Base-by-base conservation (phyloP, 92 coral and sea anemone species). In the Muricea muricata region DNA sequence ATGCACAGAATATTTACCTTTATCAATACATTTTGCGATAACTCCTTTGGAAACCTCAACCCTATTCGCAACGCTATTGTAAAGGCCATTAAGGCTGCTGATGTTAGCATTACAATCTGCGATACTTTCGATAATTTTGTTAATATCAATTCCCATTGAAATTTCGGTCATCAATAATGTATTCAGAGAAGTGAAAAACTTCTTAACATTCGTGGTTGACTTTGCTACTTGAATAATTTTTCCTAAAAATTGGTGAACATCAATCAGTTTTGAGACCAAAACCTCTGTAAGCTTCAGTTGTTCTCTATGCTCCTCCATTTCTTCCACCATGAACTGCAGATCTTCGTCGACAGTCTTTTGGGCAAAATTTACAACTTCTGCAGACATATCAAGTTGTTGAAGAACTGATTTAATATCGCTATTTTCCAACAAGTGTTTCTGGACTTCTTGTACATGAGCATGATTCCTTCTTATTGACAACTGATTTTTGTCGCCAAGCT, bases 291-390 rank as follows among this genome's bases (percentile, higher is more conserved):
- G 91, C 56, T 48, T 48, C 41, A 88, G 88, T 47, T 93, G 97
- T 30, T 95, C 98, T 13, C 95, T 91, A 73, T 91, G 97, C 50
- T 95, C 97, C 65, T 95, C 98, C 1, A 93, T 97, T 50, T 95
- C 98, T 61, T 95, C 98, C 29, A 95, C 83, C 25, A 95, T 87
- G 56, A 94, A 87, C 1, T 88, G 89, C 21, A 95, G 90, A 91
- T 95, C 94, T 79, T 95, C 98, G 54, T 87, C 87, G 5, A 94
- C 94, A 26, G 94, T 94, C 83, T 91, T 88, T 54, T 71, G 70
- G 79, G 91, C 83, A 41, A 95, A 95, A 1, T 76, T 60, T 20
- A 92, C 78, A 40, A 95, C 84, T 15, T 90, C 98, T 40, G 79
- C 80, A 3, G 97, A 90, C 33, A 29, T 66, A 37, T 88, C 85